Conservation (phyloP, 1,140 invertebrate species). For the Drosophila bipectinata region DNA sequence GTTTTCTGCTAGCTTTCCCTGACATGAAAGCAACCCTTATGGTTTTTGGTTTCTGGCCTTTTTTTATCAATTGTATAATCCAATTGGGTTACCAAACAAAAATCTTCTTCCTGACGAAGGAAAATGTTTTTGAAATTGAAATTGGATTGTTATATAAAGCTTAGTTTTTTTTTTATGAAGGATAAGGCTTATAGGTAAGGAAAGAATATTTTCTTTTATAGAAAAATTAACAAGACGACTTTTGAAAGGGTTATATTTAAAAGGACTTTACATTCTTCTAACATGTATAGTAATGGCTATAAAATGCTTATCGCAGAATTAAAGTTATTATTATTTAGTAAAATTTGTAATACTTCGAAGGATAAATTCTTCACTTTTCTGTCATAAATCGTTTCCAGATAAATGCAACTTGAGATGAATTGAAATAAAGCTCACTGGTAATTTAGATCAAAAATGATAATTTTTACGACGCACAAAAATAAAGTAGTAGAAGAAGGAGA, state of each 20-base stretch:
- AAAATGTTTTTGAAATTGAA: not conserved
- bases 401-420: conserved; percentile 6
- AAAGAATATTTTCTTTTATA: too few relatives aligned
- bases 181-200: too few relatives aligned
- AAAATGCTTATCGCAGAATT: too few relatives aligned
- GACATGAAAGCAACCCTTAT: conserved; percentile 35
- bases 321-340: too few relatives aligned
- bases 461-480: conserved; percentile 45
- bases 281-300: too few relatives aligned
- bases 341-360: too few relatives aligned
- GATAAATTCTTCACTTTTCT: not conserved
- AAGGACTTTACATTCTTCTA: too few relatives aligned
- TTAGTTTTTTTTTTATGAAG: not conserved
- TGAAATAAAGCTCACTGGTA: conserved; percentile 30
- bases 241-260: too few relatives aligned
- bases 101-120: not conserved
- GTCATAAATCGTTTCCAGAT: conserved; percentile 8
- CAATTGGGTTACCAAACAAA: conserved; percentile 28
- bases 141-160: not conserved
- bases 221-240: too few relatives aligned
- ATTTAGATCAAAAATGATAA: conserved; percentile 64
- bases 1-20: conserved; percentile 26
- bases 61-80: conserved; percentile 12
- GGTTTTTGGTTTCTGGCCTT: not conserved
- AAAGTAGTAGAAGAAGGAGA: not conserved